Evolutionary conservation across 2,888 invertebrate genomes (phyloP).

Genomic region (Pocota personata): DNA sequence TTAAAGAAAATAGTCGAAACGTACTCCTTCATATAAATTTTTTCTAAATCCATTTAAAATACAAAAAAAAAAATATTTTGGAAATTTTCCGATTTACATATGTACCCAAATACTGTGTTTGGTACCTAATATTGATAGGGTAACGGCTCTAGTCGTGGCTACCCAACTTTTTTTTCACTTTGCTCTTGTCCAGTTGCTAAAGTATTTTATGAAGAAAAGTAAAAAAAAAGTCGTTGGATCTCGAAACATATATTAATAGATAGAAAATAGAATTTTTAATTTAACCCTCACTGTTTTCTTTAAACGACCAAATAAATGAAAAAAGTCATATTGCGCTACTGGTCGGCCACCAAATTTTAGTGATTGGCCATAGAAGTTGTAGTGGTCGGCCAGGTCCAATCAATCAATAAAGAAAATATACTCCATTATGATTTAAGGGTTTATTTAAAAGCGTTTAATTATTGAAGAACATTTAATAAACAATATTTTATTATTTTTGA

Average conservation of each 20-base stretch:
- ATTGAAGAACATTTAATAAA: conserved; percentile 21
- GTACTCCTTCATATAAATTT: no score
- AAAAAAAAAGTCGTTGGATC: conserved; percentile 4
- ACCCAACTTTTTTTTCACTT: no score
- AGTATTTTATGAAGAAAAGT: conserved; percentile 7
- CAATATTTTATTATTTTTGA: conserved; percentile 12
- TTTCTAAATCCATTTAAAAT: no score
- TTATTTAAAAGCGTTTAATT: conserved; percentile 28
- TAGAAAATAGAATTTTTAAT: conserved; percentile 16
- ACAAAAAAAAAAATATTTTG: no score
- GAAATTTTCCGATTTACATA: no score
- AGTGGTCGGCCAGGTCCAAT: neutral
- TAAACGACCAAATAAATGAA: conserved; percentile 17
- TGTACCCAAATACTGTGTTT: no score
- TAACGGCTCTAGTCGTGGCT: conserved; percentile 10
- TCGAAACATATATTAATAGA: conserved; percentile 23
- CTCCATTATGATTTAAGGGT: conserved; percentile 5
- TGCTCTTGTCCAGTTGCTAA: conserved; percentile 22
- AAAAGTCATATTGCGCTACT: neutral
- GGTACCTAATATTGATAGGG: neutral
- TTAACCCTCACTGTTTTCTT: neutral
- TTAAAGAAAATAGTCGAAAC: no score
- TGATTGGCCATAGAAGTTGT: neutral
- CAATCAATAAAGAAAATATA: neutral
- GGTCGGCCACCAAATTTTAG: neutral